phyloP scores from a whole-genome alignment of 2,797 vertebrate species.

The Tokudaia muenninki region DNA sequence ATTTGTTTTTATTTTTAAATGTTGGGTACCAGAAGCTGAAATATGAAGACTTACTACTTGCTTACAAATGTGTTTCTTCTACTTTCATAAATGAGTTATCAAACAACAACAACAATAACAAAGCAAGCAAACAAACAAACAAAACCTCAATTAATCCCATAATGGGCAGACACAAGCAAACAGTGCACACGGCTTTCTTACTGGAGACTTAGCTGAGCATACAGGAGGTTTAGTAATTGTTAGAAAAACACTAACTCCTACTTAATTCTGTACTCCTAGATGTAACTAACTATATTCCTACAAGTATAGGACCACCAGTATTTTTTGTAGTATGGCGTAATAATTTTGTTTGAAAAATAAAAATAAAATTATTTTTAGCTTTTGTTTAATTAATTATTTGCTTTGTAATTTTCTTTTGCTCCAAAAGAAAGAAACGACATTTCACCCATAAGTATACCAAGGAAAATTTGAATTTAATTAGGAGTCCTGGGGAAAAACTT shows the following conservation, averaged over 20 bases:
- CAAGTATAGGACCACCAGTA: background rate
- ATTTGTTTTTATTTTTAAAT: background rate
- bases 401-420: background rate
- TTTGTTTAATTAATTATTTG: constrained; percentile 21
- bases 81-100: background rate
- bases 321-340: background rate
- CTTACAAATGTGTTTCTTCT: background rate
- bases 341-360: background rate
- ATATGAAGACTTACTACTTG: background rate
- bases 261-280: background rate
- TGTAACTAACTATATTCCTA: background rate
- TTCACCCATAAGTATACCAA: background rate
- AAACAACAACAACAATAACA: background rate
- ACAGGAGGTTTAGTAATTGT: background rate
- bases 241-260: background rate
- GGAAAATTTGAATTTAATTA: constrained; percentile 47
- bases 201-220: constrained; percentile 4
- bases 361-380: constrained; percentile 6
- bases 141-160: background rate
- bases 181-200: background rate
- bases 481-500: background rate
- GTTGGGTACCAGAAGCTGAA: constrained; percentile 1
- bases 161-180: background rate
- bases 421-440: constrained; percentile 24
- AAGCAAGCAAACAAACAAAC: background rate